Percentiles rank a stretch among this genome's conserved stretches.
These are phyloP conservation scores for Apis dorsata DNA, from an alignment of 1,140 invertebrate species.

Conservation along the genomic window DNA sequence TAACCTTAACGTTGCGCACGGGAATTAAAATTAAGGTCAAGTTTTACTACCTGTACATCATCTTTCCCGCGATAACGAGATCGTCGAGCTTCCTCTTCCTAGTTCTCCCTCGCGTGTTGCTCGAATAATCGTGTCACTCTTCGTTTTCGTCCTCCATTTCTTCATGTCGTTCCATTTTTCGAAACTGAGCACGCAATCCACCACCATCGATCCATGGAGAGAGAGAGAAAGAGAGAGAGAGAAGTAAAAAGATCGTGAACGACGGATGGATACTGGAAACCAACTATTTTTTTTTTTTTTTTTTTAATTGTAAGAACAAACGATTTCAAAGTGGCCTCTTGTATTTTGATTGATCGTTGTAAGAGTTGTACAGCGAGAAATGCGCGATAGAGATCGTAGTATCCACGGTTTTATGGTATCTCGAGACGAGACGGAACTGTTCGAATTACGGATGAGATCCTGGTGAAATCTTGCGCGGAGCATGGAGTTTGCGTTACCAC, in stretches of 20 bases:
- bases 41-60: constrained; percentile 29
- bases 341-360: neutral
- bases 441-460: constrained; percentile 27
- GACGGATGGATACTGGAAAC: neutral
- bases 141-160: neutral
- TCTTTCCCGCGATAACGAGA: constrained; percentile 50
- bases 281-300: neutral
- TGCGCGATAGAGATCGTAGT: too few species aligned
- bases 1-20: neutral
- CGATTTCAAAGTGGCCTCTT: too few species aligned
- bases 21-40: constrained; percentile 48
- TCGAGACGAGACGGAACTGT: constrained; percentile 24
- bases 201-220: neutral
- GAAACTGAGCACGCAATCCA: too few species aligned
- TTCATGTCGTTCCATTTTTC: neutral
- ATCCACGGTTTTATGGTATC: neutral
- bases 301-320: neutral
- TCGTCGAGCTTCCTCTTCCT: constrained; percentile 36
- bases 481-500: neutral
- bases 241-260: neutral
- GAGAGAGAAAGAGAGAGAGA: too few species aligned
- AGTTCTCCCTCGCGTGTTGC: neutral
- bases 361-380: neutral
- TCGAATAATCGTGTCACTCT: neutral
- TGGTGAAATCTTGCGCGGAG: constrained; percentile 32